Base-by-base conservation (phyloP, 1,140 invertebrate species). In the Mylabris phalerata region DNA sequence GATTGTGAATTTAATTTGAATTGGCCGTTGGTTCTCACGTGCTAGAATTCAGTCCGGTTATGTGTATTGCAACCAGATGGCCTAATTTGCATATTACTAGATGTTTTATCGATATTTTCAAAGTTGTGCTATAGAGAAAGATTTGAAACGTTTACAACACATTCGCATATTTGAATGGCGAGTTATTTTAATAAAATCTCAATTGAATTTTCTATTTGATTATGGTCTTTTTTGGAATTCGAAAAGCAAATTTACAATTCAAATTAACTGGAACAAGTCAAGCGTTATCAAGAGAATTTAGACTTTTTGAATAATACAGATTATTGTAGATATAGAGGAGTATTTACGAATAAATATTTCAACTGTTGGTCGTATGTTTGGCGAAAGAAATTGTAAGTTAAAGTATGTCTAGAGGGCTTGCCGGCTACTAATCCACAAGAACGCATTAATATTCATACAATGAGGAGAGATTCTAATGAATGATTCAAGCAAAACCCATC, bases 401-500 rank as follows among this genome's bases (percentile, higher is more conserved):
- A 32, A 32, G 7, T 19, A 19, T 19, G 32, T 32, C 32, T 7
- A 32, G 32, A 32, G 32, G 32, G 32, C 19, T 32, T 32, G 7
- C 32, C 4, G 32, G 4, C 32, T 5, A 32, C 32, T 32, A 26
- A 54, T 11, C 48, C 48, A 50, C 48, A 50, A 32, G 26, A 38
- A n/a, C 51, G 44, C 10, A 41, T 54, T 54, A 54, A 54, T 54
- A 54, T 54, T 54, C 51, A 54, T 54, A 46, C 42, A 54, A 42
- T 26, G 45, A 11, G 50, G 50, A 43, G 32, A 32, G 32, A 45
- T 42, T 54, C 55, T 55, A 60, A 63, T 61, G 49, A 60, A 63
- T 63, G 55, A 58, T 56, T 63, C 49, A 57, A 50, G 47, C 50
- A 52, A 32, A 32, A 32, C 59, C 58, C 55, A 59, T 57, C 62